Base-by-base conservation (phyloP, 2,113 vertebrate genomes). In the Lethenteron camtschaticum region DNA sequence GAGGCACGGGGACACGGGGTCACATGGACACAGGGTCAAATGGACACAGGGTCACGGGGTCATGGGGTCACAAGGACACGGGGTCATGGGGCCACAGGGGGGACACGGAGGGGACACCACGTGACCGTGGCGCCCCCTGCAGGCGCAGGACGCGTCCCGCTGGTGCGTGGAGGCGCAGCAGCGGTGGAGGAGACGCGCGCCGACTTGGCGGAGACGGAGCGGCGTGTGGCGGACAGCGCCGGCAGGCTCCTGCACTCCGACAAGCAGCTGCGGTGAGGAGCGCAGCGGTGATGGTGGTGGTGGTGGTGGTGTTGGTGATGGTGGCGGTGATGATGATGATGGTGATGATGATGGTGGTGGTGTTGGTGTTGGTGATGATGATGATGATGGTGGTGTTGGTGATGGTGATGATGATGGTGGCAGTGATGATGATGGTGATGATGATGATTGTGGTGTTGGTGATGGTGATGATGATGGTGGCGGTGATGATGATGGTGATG, bases 181-280 rank as follows among this genome's bases (percentile, higher is more conserved):
- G 68, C 77, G 59, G 12, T 75, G 73, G 74, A 77, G 72, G 72
- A 69, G 68, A 76, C 80, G 0, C 79, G 86, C 58, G 74, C 76
- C 9, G 83, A 88, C 56, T 81, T 84, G 16, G 75, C 84, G 70
- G 84, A 85, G 71, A 76, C 87, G 68, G 85, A 88, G 75, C 72
- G 56, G 66, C 79, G 81, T 74, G 81, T 81, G 71, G 81, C 77
- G 75, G 80, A 85, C 70, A 79, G 74, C n/a, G 80, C 84, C 66
- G 9, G 75, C 69, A 80, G 81, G 71, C 76, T 88, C 13, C 78
- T 81, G 74, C 82, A 80, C 73, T 81, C 82, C 11, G 76, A 81
- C 69, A 80, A 84, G 75, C 82, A 83, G 12, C 75, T 88, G 73
- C 83, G 87, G 88, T 91, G 41, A 41, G 41, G 41, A 7, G 41